Evolutionary conservation across 2,888 invertebrate species (phyloP).

Genomic region (Platypus cylindrus): DNA sequence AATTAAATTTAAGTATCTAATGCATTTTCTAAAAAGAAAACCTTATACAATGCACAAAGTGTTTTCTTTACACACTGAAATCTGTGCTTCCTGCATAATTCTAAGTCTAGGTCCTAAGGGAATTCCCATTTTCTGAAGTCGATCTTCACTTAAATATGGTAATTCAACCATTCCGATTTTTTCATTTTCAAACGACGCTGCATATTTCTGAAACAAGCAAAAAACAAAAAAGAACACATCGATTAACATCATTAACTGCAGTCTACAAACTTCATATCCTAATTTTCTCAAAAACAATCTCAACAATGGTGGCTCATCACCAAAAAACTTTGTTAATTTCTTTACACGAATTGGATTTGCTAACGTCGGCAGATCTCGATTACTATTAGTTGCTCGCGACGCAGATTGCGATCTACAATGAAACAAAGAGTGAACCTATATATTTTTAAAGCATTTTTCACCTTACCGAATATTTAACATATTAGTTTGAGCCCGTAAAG

Average conservation of each 20-base stretch:
- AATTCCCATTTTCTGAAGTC: slow-evolving; percentile 77
- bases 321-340: slow-evolving; percentile 86
- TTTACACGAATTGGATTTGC: slow-evolving; percentile 80
- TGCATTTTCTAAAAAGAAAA: too few species aligned
- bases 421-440: not conserved
- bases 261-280: slow-evolving; percentile 66
- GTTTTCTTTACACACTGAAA: slow-evolving; percentile 49
- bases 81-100: slow-evolving; percentile 75
- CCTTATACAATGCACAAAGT: slow-evolving; percentile 50
- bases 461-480: slow-evolving; percentile 38
- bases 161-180: slow-evolving; percentile 82
- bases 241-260: not conserved
- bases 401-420: slow-evolving; percentile 47
- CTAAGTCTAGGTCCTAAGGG: slow-evolving; percentile 79
- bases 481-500: slow-evolving; percentile 55
- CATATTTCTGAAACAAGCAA: slow-evolving; percentile 79
- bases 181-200: slow-evolving; percentile 68
- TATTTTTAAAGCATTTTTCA: not conserved
- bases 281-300: slow-evolving; percentile 80
- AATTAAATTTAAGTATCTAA: too few species aligned
- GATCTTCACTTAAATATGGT: slow-evolving; percentile 80
- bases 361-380: slow-evolving; percentile 54
- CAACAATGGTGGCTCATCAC: slow-evolving; percentile 82
- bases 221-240: too few species aligned
- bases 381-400: slow-evolving; percentile 38